Evolutionary conservation across 2,797 vertebrate species (phyloP), one percentile per base, ranked within the genome.

Genomic region (Urocyon cinereoargenteus): DNA sequence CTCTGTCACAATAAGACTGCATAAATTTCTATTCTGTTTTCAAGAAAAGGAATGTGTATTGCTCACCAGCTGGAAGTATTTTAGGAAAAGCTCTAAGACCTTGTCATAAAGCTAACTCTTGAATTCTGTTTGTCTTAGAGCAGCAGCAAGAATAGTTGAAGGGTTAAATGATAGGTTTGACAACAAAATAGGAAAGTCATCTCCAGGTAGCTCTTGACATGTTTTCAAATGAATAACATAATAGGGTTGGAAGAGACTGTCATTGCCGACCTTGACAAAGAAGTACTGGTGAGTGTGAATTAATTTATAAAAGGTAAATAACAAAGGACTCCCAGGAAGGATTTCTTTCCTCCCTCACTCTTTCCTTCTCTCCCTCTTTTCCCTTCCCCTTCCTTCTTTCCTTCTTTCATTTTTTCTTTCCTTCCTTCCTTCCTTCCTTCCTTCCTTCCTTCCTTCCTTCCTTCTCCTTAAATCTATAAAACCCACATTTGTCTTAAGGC

Each of bases 1-100:
- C 34, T 78, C 75, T 81, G 31, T 96, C 95, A 93, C 66, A 95
- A 87, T 94, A 96, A 90, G 40, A 75, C 24, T 57, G 22, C 68
- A n/a, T 40, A 82, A 92, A 78, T 70, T 77, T 77, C 73, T 81
- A 88, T 88, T 86, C 68, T 87, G 53, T 72, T 91, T 83, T 95
- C 93, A 82, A 88, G 73, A 51, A 87, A 77, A 96, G 34, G 64
- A 82, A 68, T 86, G 78, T 93, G 93, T 92, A 86, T 86, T 86
- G 49, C 70, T 84, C 51, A 14, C 49, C 40, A 19, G 78, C 62
- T 94, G 36, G 57, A 91, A 94, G 40, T 95, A n/a, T 96, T 97
- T 95, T 68, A 61, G 90, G 53, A 86, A 94, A 82, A 87, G 45
- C 45, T 91, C 72, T 19, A 70, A 91, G 93, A 31, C 34, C 72